These are phyloP conservation scores for Oryzias celebensis DNA, from an alignment of 2,113 vertebrate species.

Conservation along the genomic window DNA sequence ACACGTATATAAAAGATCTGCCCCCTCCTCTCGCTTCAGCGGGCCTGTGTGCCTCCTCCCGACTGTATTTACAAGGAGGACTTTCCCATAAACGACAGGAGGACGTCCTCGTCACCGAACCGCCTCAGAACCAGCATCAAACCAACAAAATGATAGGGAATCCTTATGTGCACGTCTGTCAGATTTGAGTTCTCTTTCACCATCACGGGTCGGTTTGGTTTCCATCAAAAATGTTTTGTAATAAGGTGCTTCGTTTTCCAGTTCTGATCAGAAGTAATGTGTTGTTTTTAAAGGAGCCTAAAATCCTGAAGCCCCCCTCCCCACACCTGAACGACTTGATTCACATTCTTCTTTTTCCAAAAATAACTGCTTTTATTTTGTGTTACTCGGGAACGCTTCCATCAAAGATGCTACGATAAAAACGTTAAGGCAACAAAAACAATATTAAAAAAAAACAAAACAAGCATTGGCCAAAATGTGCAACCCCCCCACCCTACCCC, in stretches of 20 bases:
- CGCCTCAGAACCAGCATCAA: constrained; percentile 38
- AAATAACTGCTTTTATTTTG: constrained; percentile 53
- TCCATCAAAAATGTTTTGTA: constrained; percentile 59
- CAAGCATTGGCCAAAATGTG: constrained; percentile 54
- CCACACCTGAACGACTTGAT: constrained; percentile 46
- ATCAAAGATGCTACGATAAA: constrained; percentile 64
- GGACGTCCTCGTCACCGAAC: no score
- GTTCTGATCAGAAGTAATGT: constrained; percentile 42
- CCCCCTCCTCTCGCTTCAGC: constrained; percentile 48
- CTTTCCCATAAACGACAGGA: constrained; percentile 52
- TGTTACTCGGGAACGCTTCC: constrained; percentile 41
- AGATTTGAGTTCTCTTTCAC: constrained; percentile 61
- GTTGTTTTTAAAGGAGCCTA: constrained; percentile 54
- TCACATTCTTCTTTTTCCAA: constrained; percentile 69
- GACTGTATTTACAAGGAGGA: constrained; percentile 68
- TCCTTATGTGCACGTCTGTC: constrained; percentile 70
- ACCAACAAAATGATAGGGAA: constrained; percentile 62
- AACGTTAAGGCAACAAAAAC: constrained; percentile 45
- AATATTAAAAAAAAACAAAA: constrained; percentile 53
- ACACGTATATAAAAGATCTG: constrained; percentile 60
- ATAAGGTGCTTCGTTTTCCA: constrained; percentile 79
- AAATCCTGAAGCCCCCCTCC: constrained; percentile 58
- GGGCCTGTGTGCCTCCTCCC: constrained; percentile 46
- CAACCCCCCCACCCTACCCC: constrained; percentile 40
- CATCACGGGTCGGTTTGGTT: constrained; percentile 77